Base-by-base conservation (phyloP, 2,888 invertebrate species). In the Microctonus aethiopoides region DNA sequence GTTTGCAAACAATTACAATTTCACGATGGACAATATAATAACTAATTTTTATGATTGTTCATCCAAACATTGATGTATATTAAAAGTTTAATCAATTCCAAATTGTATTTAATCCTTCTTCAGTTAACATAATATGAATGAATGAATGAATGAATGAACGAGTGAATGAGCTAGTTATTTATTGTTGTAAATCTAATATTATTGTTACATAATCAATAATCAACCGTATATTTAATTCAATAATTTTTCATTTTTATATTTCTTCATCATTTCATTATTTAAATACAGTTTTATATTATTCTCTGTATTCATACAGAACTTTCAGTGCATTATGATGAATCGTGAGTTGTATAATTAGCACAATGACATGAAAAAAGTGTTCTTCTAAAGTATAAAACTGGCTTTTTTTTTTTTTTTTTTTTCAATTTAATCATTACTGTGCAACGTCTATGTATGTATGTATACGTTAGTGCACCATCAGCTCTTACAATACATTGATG, bases 121-220 rank as follows among this genome's bases (percentile, higher is more conserved):
- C 29, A 39, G 13, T 26, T 2, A 26, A 13, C 2, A 11, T 29
- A 54, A 13, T 54, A 54, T 26, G 60, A 61, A 39, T 61, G 61
- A 24, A 61, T 39, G 61, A 39, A 39, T 39, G 39, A 39, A n/a
- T 13, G 39, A 61, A n/a, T n/a, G n/a, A n/a, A n/a, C n/a, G n/a
- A n/a, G n/a, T n/a, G n/a, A n/a, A n/a, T n/a, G n/a, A n/a, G n/a
- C n/a, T n/a, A n/a, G n/a, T n/a, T n/a, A 61, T 61, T 61, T 22
- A 61, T 41, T 39, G 61, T 61, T 39, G 20, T 10, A 13, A 39
- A 39, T 24, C 61, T 41, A 2, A 61, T 36, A 36, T 61, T 61
- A 61, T 41, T 57, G 16, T 41, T 61, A 61, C 61, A 61, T 61
- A 61, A 61, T 61, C 60, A 36, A 10, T 32, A 20, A 20, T 22